Conservation (phyloP, 2,113 vertebrate genomes). For the Oriolus oriolus region DNA sequence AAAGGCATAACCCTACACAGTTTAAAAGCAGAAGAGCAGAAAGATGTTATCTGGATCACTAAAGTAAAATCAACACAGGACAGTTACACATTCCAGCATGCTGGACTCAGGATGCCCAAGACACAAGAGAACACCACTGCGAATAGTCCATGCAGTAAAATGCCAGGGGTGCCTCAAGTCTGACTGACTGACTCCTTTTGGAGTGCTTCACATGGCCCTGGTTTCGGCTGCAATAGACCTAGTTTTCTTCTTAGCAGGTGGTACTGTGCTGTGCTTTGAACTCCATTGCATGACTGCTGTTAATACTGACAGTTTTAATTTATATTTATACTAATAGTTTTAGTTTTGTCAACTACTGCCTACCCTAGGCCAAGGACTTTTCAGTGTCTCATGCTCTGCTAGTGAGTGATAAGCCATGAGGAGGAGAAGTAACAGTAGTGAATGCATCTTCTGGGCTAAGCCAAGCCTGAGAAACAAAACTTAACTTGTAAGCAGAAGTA, state of each 20-base stretch:
- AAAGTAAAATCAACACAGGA: neutral
- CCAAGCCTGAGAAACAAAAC: neutral
- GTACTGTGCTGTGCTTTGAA: neutral
- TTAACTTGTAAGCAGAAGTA: neutral
- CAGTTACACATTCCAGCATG: neutral
- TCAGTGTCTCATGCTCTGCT: neutral
- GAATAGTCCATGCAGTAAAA: neutral
- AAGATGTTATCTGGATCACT: neutral
- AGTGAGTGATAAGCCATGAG: neutral
- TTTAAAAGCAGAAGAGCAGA: neutral
- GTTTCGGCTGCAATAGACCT: neutral
- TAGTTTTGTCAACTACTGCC: neutral
- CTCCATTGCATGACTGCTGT: neutral
- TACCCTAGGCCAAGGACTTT: neutral
- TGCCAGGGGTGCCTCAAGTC: neutral
- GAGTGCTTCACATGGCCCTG: neutral
- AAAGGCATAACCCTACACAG: neutral
- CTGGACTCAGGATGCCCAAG: neutral
- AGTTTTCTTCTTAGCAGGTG: neutral
- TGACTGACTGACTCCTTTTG: neutral
- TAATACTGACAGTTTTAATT: neutral
- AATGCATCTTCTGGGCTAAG: neutral
- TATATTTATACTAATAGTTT: no score
- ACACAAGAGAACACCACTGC: neutral
- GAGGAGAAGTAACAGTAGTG: rapidly evolving